A percentile compares a stretch with the other conserved stretches of the same genome.
Evolutionary conservation across 2,113 vertebrate species (phyloP).

Genomic region (Calyptomena viridis): DNA sequence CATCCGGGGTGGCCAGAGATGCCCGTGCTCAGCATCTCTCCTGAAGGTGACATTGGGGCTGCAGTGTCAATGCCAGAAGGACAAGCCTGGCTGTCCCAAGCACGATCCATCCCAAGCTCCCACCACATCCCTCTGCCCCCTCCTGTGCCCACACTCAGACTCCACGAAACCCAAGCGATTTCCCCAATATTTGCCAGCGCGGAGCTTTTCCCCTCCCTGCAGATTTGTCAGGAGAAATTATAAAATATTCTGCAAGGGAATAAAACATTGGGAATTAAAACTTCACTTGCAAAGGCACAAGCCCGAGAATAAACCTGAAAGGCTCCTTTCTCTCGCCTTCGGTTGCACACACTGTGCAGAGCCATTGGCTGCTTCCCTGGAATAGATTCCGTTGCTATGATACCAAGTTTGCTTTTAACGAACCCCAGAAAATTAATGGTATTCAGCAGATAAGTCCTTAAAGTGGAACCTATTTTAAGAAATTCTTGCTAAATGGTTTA

Average conservation of each 20-base stretch:
- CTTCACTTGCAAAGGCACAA: not conserved
- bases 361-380: conserved; percentile 59
- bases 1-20: rapidly evolving
- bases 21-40: rapidly evolving
- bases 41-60: rapidly evolving
- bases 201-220: not conserved
- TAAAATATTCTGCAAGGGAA: not conserved
- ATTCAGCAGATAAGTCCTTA: conserved; percentile 66
- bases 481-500: conserved; percentile 56
- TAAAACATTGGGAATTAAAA: conserved; percentile 27
- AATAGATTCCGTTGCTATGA: conserved; percentile 67
- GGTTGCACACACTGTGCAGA: not conserved
- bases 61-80: rapidly evolving
- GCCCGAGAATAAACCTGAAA: conserved; percentile 43
- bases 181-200: not conserved
- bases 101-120: not conserved
- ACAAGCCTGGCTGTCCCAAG: rapidly evolving
- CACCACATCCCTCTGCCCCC: not conserved
- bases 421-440: conserved; percentile 73
- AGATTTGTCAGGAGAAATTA: not conserved
- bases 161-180: rapidly evolving
- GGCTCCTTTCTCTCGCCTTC: conserved; percentile 36
- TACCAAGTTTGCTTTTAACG: conserved; percentile 71
- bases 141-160: rapidly evolving
- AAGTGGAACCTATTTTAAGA: conserved; percentile 68